Base-by-base conservation (phyloP, 1,140 invertebrate species). In the Drosophila nasuta region DNA sequence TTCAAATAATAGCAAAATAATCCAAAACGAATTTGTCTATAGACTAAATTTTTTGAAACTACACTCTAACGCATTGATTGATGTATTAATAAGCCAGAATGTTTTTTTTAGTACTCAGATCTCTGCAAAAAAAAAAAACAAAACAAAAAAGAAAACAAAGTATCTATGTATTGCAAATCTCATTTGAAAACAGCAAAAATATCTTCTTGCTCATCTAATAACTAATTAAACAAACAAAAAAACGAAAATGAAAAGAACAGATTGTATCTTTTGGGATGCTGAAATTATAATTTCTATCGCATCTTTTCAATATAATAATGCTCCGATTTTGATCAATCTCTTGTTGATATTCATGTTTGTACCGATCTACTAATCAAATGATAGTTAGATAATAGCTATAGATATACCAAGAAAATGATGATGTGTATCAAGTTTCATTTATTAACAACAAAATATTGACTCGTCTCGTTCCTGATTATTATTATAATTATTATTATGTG, bases 191-290 rank as follows among this genome's bases (percentile, higher is more conserved):
- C n/a, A 62, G 25, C 7, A 62, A 35, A 25, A 59, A 45, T 59
- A 62, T 35, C 43, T 48, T 48, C 59, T 62, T 62, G 59, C 59
- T 62, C 59, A 62, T 48, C 25, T 62, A 48, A 62, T 62, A 62
- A 6, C 35, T 62, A 48, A 49, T 62, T 57, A 41, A 57, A 8
- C 8, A 41, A 46, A 28, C 5, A 33, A 7, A 5, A 33, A 33
- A 33, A 33, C 5, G 30, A 7, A 38, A 38, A 38, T 10, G 35
- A 10, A 13, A 45, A 43, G 17, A 10, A 43, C 10, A 54, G 20
- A 35, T 25, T 43, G 43, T 20, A 28, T 52, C 33, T 56, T 56
- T 56, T 17, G 52, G 46, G 13, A 10, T 56, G 30, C n/a, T 30
- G 54, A 57, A 25, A 20, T 41, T 20, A 17, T 33, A 15, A 57